A percentile compares a stretch with the other conserved stretches of the same genome.
Evolutionary conservation across 2,888 invertebrate genomes (phyloP).

Genomic region (Eupithecia inturbata): DNA sequence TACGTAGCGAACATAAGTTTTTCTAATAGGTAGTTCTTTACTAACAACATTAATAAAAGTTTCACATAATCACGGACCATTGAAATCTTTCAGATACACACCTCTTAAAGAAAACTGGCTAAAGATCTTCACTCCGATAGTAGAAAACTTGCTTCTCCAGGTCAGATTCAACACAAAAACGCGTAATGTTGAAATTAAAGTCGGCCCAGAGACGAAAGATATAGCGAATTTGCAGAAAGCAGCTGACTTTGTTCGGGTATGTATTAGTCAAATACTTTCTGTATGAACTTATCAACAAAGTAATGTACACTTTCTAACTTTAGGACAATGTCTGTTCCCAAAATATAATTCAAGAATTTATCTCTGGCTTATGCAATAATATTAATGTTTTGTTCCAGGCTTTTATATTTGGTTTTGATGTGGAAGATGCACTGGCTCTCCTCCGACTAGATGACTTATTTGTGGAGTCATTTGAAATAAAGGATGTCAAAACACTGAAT

Average conservation of each 20-base stretch:
- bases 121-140: slow-evolving; percentile 97
- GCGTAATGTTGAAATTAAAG: slow-evolving; percentile 94
- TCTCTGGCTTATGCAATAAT: not conserved
- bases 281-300: no score
- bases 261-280: slow-evolving; percentile 11
- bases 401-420: slow-evolving; percentile 97
- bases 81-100: slow-evolving; percentile 86
- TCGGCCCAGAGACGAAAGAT: slow-evolving; percentile 90
- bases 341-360: not conserved
- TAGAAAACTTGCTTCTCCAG: slow-evolving; percentile 97
- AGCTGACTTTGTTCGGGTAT: slow-evolving; percentile 96
- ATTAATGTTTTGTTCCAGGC: slow-evolving; percentile 83
- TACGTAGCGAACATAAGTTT: not conserved
- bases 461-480: slow-evolving; percentile 98
- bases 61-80: not conserved
- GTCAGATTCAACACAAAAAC: slow-evolving; percentile 96
- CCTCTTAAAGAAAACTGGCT: slow-evolving; percentile 98
- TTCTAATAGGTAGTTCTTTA: not conserved
- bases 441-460: slow-evolving; percentile 98
- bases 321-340: not conserved
- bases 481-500: slow-evolving; percentile 97
- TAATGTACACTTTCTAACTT: not conserved
- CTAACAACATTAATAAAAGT: not conserved
- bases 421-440: slow-evolving; percentile 97
- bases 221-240: slow-evolving; percentile 97